Percentiles rank a stretch among this genome's conserved stretches.
phyloP scores from a whole-genome alignment of 2,888 invertebrate genomes.

The Bellardia bayeri region DNA sequence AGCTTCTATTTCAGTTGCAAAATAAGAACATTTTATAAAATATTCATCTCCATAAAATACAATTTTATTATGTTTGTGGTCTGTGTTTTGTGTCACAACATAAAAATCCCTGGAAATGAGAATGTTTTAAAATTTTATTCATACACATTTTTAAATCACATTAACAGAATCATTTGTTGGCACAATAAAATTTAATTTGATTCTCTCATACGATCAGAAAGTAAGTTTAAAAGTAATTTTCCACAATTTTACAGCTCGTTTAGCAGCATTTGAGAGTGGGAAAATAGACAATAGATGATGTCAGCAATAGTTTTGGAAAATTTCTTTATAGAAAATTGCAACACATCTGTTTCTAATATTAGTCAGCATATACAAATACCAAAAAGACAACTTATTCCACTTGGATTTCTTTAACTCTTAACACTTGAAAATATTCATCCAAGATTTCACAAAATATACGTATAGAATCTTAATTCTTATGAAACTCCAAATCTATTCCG shows the following conservation, averaged over 20 bases:
- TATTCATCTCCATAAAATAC: neutral
- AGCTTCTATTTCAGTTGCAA: neutral
- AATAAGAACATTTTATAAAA: neutral
- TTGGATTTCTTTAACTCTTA: too few relatives aligned
- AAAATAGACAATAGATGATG: neutral
- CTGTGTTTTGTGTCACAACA: neutral
- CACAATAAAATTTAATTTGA: constrained; percentile 55
- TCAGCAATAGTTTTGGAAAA: too few relatives aligned
- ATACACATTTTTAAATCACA: constrained; percentile 7
- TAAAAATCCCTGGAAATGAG: neutral
- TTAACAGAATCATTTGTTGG: constrained; percentile 35
- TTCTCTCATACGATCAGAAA: constrained; percentile 13
- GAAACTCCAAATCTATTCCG: too few relatives aligned
- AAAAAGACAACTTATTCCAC: too few relatives aligned
- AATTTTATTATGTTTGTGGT: constrained; percentile 9
- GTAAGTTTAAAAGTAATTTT: constrained; percentile 31
- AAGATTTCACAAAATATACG: too few relatives aligned
- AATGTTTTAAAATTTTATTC: constrained; percentile 9
- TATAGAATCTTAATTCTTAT: too few relatives aligned
- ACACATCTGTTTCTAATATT: too few relatives aligned
- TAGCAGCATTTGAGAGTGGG: neutral
- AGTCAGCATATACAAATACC: too few relatives aligned
- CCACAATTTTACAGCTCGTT: constrained; percentile 40
- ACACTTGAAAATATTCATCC: too few relatives aligned
- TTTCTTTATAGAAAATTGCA: too few relatives aligned